Conservation (phyloP, 2,888 invertebrate genomes). For the Hoplodrina ambigua region DNA sequence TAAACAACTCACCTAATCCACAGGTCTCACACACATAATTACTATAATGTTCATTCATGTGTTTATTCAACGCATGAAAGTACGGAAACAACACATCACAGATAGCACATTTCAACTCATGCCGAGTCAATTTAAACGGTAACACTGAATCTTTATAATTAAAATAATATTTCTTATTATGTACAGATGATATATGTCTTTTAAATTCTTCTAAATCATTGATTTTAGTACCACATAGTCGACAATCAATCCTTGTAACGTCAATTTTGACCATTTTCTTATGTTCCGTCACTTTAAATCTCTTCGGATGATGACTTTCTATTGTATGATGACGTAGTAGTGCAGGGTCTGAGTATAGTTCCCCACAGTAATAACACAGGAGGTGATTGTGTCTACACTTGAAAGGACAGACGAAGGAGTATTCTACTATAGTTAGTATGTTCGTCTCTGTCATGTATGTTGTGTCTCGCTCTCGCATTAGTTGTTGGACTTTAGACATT, state of each 20-base stretch:
- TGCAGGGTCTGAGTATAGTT: conserved; percentile 73
- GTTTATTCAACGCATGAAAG: conserved; percentile 85
- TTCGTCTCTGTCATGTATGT: conserved; percentile 84
- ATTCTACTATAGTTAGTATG: conserved; percentile 81
- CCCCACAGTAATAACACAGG: conserved; percentile 83
- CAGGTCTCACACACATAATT: conserved; percentile 86
- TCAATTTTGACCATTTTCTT: conserved; percentile 86
- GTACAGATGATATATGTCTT: conserved; percentile 73
- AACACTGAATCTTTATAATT: conserved; percentile 78
- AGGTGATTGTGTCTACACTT: conserved; percentile 85
- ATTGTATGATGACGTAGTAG: conserved; percentile 74
- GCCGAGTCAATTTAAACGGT: conserved; percentile 77
- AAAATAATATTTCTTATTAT: conserved; percentile 81
- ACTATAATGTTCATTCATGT: conserved; percentile 86
- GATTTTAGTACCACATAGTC: conserved; percentile 76
- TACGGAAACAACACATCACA: conserved; percentile 78
- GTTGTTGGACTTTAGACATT: conserved; percentile 81
- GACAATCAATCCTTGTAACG: conserved; percentile 81
- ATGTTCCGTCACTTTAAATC: conserved; percentile 82
- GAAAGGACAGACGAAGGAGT: conserved; percentile 83
- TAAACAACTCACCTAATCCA: conserved; percentile 75
- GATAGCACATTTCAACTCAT: conserved; percentile 78
- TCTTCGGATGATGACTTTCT: conserved; percentile 74
- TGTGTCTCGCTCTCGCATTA: conserved; percentile 81
- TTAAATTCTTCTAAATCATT: conserved; percentile 78